Conservation (phyloP, 2,113 vertebrate genomes). For the Ptilorrhoa leucosticta region DNA sequence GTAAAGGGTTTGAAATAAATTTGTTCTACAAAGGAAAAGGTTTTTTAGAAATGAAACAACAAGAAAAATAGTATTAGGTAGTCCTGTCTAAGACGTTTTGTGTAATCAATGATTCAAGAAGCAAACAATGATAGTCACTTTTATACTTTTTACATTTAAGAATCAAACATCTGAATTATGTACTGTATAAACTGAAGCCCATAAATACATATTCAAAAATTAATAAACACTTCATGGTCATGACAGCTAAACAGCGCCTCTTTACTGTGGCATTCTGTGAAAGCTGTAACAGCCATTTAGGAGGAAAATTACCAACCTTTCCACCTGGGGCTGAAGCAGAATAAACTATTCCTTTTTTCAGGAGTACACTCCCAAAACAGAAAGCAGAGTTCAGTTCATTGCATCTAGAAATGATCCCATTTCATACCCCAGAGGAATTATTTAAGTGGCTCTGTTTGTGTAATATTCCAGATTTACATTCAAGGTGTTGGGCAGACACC, state of each 20-base stretch:
- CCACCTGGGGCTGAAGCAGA: neutral
- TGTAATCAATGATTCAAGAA: constrained; percentile 18
- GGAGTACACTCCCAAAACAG: neutral
- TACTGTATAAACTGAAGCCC: neutral
- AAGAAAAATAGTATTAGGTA: neutral
- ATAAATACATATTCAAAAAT: neutral
- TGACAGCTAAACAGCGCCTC: neutral
- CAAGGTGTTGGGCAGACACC: neutral
- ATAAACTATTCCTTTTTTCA: neutral
- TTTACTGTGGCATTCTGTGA: neutral
- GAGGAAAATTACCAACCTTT: neutral
- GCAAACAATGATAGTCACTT: neutral
- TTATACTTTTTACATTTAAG: constrained; percentile 38
- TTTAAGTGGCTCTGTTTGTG: neutral
- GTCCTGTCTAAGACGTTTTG: constrained; percentile 25
- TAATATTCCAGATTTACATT: neutral
- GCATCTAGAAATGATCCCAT: neutral
- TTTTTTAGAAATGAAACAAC: constrained; percentile 32
- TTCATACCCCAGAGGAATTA: neutral
- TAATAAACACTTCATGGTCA: constrained; percentile 6
- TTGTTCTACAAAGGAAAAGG: constrained; percentile 29
- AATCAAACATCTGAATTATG: constrained; percentile 16
- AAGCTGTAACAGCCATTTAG: neutral
- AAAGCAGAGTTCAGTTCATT: neutral
- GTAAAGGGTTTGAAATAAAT: constrained; percentile 67